Base-by-base conservation (phyloP, 2,113 vertebrate species). In the Cavia aperea region DNA sequence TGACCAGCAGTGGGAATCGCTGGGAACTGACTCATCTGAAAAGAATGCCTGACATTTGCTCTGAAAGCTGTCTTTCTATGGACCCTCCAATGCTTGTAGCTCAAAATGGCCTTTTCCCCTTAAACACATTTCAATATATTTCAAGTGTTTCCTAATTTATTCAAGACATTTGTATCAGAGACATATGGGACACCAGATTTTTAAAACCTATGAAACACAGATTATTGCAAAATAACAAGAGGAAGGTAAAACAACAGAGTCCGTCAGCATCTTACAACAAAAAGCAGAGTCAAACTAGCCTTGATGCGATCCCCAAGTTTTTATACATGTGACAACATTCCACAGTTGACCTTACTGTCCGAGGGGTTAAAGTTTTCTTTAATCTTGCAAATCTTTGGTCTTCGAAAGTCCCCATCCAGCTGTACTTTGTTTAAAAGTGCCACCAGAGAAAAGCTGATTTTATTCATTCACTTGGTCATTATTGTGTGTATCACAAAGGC, bases 21-120 rank as follows among this genome's bases (percentile, higher is more conserved):
- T 81, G 58, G 60, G 75, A 63, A 81, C 58, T 91, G 77, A 95
- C 1, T 96, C 93, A 95, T 92, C 65, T 2, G 4, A 68, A 95
- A 96, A 94, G 95, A 95, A 97, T 96, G 96, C 62, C 66, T 95
- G 95, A 93, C 89, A 96, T 96, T 94, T 95, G 79, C 93, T 91
- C 96, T 95, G 92, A 97, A 96, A 96, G 96, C 54, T 63, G 13
- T 89, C 93, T 96, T 92, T 96, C 95, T 95, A 79, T 46, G 46
- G 24, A 56, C 92, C 56, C 84, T 95, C 84, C 81, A 58, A 79
- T 92, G 72, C 43, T 89, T 85, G 39, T n/a, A 46, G 65, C 65
- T 86, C 84, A 93, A 88, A 94, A 51, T 77, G 82, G n/a, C 60
- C 66, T 62, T n/a, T 81, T 88, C 56, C 56, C 15, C 56, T 12